Percentiles rank a stretch among this genome's conserved stretches.
phyloP scores from a whole-genome alignment of 2,888 invertebrate species.

The Rhyacophila evoluta region DNA sequence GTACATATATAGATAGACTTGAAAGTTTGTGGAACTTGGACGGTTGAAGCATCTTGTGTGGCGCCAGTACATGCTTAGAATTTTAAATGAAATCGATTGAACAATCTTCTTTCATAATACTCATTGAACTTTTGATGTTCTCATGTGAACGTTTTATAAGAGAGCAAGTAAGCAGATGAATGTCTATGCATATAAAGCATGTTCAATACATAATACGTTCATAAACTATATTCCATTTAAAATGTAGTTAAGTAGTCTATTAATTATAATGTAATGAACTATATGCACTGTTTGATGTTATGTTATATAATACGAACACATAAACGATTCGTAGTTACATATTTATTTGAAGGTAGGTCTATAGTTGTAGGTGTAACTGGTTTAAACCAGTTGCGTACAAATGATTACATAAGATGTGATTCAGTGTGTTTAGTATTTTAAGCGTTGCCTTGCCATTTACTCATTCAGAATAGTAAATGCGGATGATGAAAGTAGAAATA shows the following conservation, averaged over 20 bases:
- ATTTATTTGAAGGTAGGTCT: too few relatives aligned
- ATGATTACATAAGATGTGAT: too few relatives aligned
- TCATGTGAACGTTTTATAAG: background rate
- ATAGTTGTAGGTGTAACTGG: too few relatives aligned
- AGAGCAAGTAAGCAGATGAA: background rate
- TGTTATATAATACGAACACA: too few relatives aligned
- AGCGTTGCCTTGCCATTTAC: too few relatives aligned
- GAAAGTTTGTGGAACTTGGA: background rate
- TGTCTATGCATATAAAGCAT: background rate
- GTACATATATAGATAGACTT: background rate
- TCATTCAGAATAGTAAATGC: too few relatives aligned
- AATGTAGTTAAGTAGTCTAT: background rate
- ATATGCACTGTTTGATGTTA: too few relatives aligned
- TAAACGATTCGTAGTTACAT: too few relatives aligned
- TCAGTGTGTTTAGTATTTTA: too few relatives aligned
- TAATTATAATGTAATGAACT: too few relatives aligned
- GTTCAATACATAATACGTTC: background rate
- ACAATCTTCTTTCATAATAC: slow-evolving; percentile 45
- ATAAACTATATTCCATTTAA: background rate
- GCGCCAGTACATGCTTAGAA: slow-evolving; percentile 49
- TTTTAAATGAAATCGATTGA: slow-evolving; percentile 43
- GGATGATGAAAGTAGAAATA: too few relatives aligned
- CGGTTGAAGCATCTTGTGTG: slow-evolving; percentile 43
- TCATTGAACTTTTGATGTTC: slow-evolving; percentile 46
- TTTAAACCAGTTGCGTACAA: too few relatives aligned